These are phyloP conservation scores for Sinocyclocheilus rhinocerous DNA, from an alignment of 2,113 vertebrate genomes.

Conservation along the genomic window DNA sequence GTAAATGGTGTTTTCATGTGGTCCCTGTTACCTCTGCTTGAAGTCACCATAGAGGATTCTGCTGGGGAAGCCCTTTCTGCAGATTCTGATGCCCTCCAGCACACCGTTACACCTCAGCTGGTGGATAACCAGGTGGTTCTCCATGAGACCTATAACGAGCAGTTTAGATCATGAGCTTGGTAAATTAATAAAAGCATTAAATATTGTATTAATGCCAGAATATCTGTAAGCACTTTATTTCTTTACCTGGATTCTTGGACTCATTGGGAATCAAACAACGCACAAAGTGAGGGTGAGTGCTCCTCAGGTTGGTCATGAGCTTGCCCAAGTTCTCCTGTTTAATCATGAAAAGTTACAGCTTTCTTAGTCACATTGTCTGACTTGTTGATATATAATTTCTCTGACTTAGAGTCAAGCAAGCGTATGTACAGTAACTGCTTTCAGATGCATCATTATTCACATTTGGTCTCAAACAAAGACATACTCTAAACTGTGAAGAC, in stretches of 20 bases:
- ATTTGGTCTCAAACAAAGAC: not conserved
- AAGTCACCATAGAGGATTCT: slow-evolving; percentile 59
- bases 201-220: not conserved
- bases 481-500: slow-evolving; percentile 58
- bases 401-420: not conserved
- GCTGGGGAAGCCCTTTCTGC: slow-evolving; percentile 59
- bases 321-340: slow-evolving; percentile 57
- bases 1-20: not conserved
- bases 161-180: not conserved
- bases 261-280: slow-evolving; percentile 61
- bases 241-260: slow-evolving; percentile 58
- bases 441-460: not conserved
- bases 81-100: slow-evolving; percentile 60
- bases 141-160: slow-evolving; percentile 51
- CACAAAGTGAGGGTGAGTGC: slow-evolving; percentile 61
- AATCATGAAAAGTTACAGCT: not conserved
- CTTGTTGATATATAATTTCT: not conserved
- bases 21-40: slow-evolving; percentile 48
- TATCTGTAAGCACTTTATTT: not conserved
- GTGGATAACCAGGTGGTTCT: slow-evolving; percentile 59
- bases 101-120: slow-evolving; percentile 62
- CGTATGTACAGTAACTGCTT: not conserved
- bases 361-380: not conserved
- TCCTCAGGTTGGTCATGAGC: slow-evolving; percentile 61
- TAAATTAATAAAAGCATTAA: not conserved